Base-by-base conservation (phyloP, 1,140 invertebrate species). In the Carposina sasakii region DNA sequence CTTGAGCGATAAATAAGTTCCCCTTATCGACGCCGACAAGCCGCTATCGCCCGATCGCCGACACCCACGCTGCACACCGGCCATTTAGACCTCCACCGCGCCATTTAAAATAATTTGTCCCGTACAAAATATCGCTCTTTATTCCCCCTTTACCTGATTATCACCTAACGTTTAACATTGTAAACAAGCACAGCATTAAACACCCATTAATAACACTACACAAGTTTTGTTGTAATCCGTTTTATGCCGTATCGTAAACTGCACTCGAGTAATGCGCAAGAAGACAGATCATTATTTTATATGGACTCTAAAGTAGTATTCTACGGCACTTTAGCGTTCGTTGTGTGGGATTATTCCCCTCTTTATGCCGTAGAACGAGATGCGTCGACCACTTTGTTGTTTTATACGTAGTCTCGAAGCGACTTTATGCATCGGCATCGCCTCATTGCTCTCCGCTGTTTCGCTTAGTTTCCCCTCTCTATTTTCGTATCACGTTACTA, bases 331-430 rank as follows among this genome's bases (percentile, higher is more conserved):
- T 71, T 57, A 68, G 60, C 62, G 65, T 66, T 67, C 52, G 60
- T 68, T 51, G 48, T 66, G 65, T 62, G 56, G 71, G 68, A 83
- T 79, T 79, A 83, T 81, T 70, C 54, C 63, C 70, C 71, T 68
- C 67, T 75, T 78, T 67, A 73, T 67, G 67, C 64, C 55, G 60
- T 63, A 57, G 66, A 63, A 67, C 64, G 71, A 65, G 66, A 75
- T 77, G 69, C 72, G 67, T 67, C 74, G 64, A 79, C 73, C 71
- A 78, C 76, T 83, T 83, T 79, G 79, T 81, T 81, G 77, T 83
- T 79, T 79, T 81, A 83, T 75, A 74, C 70, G 74, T 67, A 63
- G 75, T 73, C 75, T 77, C 71, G 71, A 46, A 74, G 77, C 69
- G 71, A 75, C 75, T 76, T 76, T 73, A 71, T 75, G 71, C 70